Evolutionary conservation across 2,888 invertebrate genomes (phyloP).

Genomic region (Idaea dimidiata): DNA sequence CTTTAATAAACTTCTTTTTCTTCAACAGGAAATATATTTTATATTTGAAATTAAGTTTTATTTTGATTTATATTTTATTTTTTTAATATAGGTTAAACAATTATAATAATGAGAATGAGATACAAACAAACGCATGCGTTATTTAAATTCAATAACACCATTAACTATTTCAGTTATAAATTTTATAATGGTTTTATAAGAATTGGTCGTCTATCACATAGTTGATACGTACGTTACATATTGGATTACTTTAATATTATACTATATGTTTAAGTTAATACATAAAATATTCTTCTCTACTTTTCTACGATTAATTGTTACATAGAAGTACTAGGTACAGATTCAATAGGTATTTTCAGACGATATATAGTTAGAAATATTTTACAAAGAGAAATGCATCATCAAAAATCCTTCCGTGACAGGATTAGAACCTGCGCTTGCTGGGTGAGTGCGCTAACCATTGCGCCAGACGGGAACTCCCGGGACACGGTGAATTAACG

Average conservation of each 20-base stretch:
- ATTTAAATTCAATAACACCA: neutral
- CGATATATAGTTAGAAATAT: neutral
- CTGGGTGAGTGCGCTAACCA: too few species aligned
- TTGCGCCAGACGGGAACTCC: too few species aligned
- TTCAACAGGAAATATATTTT: constrained; percentile 12
- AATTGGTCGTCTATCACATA: constrained; percentile 75
- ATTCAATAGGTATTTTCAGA: neutral
- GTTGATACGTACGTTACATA: constrained; percentile 52
- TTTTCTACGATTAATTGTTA: neutral
- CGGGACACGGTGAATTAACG: too few species aligned
- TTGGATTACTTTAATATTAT: constrained; percentile 8
- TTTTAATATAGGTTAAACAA: too few species aligned
- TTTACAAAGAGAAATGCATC: too few species aligned
- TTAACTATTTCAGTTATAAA: neutral
- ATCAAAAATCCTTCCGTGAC: too few species aligned
- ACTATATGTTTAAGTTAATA: constrained; percentile 6
- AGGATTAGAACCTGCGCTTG: too few species aligned
- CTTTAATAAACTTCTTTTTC: neutral
- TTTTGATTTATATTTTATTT: neutral
- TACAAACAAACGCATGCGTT: neutral
- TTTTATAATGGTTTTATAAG: constrained; percentile 28
- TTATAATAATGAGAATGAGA: neutral
- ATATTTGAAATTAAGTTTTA: neutral
- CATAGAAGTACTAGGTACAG: neutral
- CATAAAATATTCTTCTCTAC: neutral